A percentile compares a stretch with the other conserved stretches of the same genome.
These are phyloP conservation scores for Malaclemys terrapin DNA, from an alignment of 2,113 vertebrate genomes.

Conservation along the genomic window DNA sequence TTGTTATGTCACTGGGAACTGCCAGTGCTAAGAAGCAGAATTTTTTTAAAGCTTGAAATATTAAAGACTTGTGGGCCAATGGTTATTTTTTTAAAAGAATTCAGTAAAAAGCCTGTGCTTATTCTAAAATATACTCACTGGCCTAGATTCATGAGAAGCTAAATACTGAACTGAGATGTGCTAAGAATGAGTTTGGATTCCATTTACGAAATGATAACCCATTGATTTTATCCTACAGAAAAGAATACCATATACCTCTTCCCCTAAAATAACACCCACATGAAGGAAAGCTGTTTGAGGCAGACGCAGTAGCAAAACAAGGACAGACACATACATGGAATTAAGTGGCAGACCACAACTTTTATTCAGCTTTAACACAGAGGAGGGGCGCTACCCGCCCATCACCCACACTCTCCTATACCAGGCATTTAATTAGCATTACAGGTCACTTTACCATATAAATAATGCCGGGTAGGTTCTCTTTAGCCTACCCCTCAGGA, in stretches of 20 bases:
- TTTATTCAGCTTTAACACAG: no score
- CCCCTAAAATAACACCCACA: fast-evolving
- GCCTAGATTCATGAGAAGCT: neutral
- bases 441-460: no score
- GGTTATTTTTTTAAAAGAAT: neutral
- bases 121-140: neutral
- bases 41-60: neutral
- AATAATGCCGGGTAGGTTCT: no score
- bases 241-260: fast-evolving
- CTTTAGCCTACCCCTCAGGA: no score
- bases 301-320: no score
- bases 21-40: neutral
- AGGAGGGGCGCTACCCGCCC: no score
- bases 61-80: neutral
- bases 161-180: no score
- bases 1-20: neutral
- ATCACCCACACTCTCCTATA: no score
- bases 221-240: neutral
- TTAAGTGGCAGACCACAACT: no score
- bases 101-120: neutral
- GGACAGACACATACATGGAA: no score
- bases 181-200: fast-evolving
- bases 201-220: fast-evolving
- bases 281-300: neutral
- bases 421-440: no score